Percentiles rank a stretch among this genome's conserved stretches.
phyloP scores from a whole-genome alignment of 2,888 invertebrate genomes.

The Prostheceraeus crozeri region DNA sequence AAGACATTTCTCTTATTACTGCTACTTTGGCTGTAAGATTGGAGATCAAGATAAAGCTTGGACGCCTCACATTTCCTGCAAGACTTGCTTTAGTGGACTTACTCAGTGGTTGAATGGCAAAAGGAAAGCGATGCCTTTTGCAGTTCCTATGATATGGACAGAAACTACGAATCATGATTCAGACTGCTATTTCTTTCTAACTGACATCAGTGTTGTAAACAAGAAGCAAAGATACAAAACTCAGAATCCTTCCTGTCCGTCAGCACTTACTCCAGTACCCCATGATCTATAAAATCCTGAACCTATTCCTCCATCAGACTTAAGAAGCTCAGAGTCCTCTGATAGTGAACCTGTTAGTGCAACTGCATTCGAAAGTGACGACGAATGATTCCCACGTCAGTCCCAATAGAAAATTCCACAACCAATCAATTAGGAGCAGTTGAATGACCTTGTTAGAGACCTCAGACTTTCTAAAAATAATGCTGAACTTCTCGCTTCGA shows the following conservation, averaged over 20 bases:
- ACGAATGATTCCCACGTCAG: no score
- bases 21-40: constrained; percentile 2
- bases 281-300: constrained; percentile 31
- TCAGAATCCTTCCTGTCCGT: constrained; percentile 40
- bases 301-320: neutral
- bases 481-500: constrained; percentile 25
- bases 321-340: neutral
- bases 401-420: neutral
- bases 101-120: constrained; percentile 21
- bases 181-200: constrained; percentile 13
- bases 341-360: neutral
- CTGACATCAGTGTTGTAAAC: constrained; percentile 34
- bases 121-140: constrained; percentile 21
- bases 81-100: neutral
- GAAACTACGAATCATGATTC: constrained; percentile 24
- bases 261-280: constrained; percentile 40
- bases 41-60: constrained; percentile 24
- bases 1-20: no score
- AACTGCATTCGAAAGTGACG: neutral
- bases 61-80: constrained; percentile 10
- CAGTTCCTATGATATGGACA: constrained; percentile 19
- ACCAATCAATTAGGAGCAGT: constrained; percentile 1
- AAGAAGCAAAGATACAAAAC: constrained; percentile 36
- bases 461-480: constrained; percentile 24
- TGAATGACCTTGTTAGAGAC: constrained; percentile 25